These are phyloP conservation scores for Rhagium mordax DNA, from an alignment of 2,888 invertebrate species.

Conservation along the genomic window DNA sequence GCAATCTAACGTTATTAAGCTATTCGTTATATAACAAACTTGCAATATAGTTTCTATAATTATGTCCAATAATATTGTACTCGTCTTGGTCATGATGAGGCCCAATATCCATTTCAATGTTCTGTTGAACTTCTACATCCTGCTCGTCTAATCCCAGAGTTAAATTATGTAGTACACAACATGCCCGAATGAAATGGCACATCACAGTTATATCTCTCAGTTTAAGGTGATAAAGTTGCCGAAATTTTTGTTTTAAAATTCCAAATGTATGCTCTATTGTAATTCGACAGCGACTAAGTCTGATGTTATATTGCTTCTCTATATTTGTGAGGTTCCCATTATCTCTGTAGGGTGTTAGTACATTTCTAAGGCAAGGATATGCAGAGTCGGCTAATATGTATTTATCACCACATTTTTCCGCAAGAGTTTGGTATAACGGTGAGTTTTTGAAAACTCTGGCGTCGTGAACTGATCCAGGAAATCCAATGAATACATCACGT, in stretches of 20 bases:
- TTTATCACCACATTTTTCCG: too few species aligned
- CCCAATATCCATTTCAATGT: too few species aligned
- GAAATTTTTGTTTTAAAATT: background rate
- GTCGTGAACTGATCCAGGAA: slow-evolving; percentile 3
- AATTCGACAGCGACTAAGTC: background rate
- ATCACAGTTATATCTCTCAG: background rate
- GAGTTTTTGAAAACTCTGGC: background rate
- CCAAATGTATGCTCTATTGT: slow-evolving; percentile 6
- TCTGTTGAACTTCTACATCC: too few species aligned
- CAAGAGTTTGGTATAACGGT: too few species aligned
- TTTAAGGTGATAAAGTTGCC: background rate
- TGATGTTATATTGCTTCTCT: background rate
- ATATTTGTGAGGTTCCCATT: background rate
- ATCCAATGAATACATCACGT: slow-evolving; percentile 29
- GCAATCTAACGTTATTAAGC: too few species aligned
- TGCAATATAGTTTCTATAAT: too few species aligned
- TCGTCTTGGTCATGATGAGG: too few species aligned
- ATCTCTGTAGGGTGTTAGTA: slow-evolving; percentile 25
- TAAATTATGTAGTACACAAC: too few species aligned
- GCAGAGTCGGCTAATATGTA: slow-evolving; percentile 19
- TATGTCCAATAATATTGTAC: too few species aligned
- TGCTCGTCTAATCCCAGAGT: too few species aligned
- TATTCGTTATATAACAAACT: too few species aligned
- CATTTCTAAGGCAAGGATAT: slow-evolving; percentile 21
- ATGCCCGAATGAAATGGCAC: too few species aligned